A percentile compares a stretch with the other conserved stretches of the same genome.
Conservation (phyloP, 2,797 vertebrate genomes). For the Hippopotamyrus pictus region DNA sequence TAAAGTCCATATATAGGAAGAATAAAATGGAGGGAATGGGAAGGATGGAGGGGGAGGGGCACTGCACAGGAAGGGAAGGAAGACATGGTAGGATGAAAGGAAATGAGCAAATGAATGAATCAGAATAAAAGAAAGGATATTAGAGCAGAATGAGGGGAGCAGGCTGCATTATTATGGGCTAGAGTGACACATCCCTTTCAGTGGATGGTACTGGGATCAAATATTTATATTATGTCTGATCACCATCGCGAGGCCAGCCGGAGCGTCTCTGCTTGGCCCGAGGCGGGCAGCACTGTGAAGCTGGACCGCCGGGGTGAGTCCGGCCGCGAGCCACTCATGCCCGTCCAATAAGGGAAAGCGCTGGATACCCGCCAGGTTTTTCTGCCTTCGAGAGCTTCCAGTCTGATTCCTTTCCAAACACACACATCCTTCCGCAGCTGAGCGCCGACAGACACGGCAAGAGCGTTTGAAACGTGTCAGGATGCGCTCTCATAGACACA, state of each 20-base stretch:
- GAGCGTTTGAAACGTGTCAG: background rate
- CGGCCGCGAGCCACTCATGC: background rate
- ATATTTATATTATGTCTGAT: conserved; percentile 6
- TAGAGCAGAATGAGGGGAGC: background rate
- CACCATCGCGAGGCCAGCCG: background rate
- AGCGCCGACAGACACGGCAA: background rate
- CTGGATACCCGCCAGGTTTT: background rate
- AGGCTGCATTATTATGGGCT: background rate
- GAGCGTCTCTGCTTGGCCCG: background rate
- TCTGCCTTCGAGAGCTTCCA: background rate
- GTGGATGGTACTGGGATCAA: background rate
- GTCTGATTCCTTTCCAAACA: background rate
- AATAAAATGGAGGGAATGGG: background rate
- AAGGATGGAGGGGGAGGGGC: background rate
- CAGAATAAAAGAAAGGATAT: background rate
- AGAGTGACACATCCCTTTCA: background rate
- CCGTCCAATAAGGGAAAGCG: background rate
- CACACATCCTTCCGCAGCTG: background rate
- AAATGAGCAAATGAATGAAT: background rate
- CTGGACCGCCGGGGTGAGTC: background rate
- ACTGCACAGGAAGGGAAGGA: background rate
- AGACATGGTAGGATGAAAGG: background rate
- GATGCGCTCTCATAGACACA: background rate
- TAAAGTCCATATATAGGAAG: background rate
- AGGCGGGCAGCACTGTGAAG: background rate